Conservation (phyloP, 2,797 vertebrate species). For the Notolepis coatsorum region DNA sequence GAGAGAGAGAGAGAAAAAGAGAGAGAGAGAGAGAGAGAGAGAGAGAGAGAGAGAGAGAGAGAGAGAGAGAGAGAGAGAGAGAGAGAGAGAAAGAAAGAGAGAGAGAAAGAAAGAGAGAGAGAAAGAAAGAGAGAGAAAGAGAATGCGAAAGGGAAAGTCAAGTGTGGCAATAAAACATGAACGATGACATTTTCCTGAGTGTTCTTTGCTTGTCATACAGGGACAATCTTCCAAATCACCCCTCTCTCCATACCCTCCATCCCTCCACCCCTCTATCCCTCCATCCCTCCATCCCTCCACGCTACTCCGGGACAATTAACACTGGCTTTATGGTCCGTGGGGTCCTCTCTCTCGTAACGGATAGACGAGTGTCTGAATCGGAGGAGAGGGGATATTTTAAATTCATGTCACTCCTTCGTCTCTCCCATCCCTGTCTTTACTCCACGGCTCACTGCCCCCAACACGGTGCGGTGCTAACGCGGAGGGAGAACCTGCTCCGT, state of each 20-base stretch:
- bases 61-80: constrained; percentile 11
- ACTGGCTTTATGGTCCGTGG: constrained; percentile 67
- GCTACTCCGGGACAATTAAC: constrained; percentile 76
- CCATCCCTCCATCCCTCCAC: constrained; percentile 31
- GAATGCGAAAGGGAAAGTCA: constrained; percentile 19
- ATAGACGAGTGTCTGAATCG: constrained; percentile 69
- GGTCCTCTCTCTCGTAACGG: constrained; percentile 70
- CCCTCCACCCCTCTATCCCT: constrained; percentile 37
- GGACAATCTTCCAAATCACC: constrained; percentile 40
- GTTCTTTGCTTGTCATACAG: constrained; percentile 57
- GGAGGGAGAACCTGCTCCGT: constrained; percentile 32
- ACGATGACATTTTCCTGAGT: constrained; percentile 68
- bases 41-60: constrained; percentile 22
- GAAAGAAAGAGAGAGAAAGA: constrained; percentile 44
- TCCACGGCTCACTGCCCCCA: constrained; percentile 76
- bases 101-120: not conserved
- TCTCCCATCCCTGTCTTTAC: constrained; percentile 74
- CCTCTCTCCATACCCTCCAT: constrained; percentile 16
- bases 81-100: constrained; percentile 44
- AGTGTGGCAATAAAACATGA: constrained; percentile 68
- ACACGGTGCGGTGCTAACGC: constrained; percentile 60
- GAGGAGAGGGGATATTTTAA: constrained; percentile 76
- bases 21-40: constrained; percentile 44
- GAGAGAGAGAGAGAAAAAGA: not conserved
- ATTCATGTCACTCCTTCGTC: constrained; percentile 77